Evolutionary conservation across 1,140 invertebrate genomes (phyloP), one percentile per base, ranked within the genome.

Genomic region (Maconellicoccus hirsutus): DNA sequence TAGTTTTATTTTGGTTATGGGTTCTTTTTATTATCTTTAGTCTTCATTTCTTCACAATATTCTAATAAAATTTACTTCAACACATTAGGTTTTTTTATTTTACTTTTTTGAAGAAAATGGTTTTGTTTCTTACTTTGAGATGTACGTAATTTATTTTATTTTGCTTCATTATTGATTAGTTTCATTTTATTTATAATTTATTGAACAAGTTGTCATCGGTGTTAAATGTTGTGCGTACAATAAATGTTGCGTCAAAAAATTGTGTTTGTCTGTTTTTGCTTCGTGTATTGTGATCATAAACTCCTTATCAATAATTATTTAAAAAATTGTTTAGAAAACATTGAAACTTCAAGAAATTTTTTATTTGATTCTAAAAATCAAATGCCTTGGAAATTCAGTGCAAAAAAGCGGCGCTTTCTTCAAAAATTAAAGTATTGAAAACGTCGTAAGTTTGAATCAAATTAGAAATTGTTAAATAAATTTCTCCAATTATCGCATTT

Each of bases 151-250:
- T 52, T 52, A 19, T 52, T 52, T 4, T 52, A 52, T 3, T 52
- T 52, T 52, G 42, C 29, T 33, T n/a, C n/a, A n/a, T n/a, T n/a
- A 52, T 52, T 14, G 42, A 2, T 52, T 52, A 16, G 16, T 16
- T 52, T 52, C n/a, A 16, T 6, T 52, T 52, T 52, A 16, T 16
- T 14, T 52, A 16, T 52, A 52, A 16, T 52, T 2, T 52, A 52
- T 52, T 52, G 42, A 52, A 52, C 42, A 52, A 52, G 42, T 52
- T 52, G 42, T 52, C 42, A 52, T 52, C 42, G n/a, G n/a, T 52
- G 12, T 52, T 14, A 16, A 8, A 16, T 16, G n/a, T 52, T 19
- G 42, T 16, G 10, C n/a, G 3, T 52, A 52, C 16, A 52, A 52
- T 52, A 52, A 52, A 52, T 52, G 42, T 52, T 52, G n/a, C 42